Evolutionary conservation across 2,797 vertebrate genomes (phyloP).

Genomic region (Propithecus perrieri): DNA sequence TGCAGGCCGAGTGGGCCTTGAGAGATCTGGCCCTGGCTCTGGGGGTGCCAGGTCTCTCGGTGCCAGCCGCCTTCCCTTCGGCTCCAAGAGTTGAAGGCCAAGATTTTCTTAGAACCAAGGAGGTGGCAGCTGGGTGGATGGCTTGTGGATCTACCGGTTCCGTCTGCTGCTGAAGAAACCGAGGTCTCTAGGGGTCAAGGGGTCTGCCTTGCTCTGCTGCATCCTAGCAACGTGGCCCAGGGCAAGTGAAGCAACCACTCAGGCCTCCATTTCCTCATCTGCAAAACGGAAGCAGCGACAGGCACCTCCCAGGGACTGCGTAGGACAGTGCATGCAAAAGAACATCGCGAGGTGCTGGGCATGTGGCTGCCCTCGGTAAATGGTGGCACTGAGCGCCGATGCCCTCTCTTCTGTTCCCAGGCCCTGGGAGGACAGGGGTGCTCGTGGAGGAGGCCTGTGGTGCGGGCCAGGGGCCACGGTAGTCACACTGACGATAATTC

Average conservation of each 20-base stretch:
- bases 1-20: neutral
- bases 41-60: neutral
- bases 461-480: neutral
- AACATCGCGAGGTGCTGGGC: neutral
- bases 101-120: neutral
- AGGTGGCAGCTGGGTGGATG: neutral
- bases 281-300: neutral
- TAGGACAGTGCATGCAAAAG: neutral
- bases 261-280: neutral
- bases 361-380: neutral
- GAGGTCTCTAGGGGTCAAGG: neutral
- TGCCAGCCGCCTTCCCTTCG: neutral
- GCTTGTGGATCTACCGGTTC: neutral
- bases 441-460: neutral
- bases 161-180: neutral
- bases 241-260: neutral
- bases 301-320: neutral
- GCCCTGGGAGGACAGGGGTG: neutral
- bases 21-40: neutral
- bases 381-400: accelerated
- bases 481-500: neutral
- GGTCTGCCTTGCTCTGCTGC: neutral
- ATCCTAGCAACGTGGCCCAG: neutral
- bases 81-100: neutral
- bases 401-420: neutral